Evolutionary conservation across 2,113 vertebrate genomes (phyloP), one percentile per base, ranked within the genome.

Genomic region (Ciconia maguari): DNA sequence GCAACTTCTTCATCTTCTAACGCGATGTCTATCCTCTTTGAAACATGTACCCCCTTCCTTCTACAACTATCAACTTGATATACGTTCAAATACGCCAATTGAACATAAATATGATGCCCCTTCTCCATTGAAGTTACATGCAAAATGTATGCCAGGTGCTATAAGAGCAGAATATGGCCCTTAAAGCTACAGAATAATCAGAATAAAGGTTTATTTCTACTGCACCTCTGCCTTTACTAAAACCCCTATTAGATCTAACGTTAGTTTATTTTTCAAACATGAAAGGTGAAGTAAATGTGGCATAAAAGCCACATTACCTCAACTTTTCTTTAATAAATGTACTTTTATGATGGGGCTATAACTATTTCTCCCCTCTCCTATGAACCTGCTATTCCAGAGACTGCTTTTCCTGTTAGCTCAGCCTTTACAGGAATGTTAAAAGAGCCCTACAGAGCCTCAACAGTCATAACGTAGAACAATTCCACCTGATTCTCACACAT

Each of bases 161-260:
- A 1, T 86, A 97, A 95, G 96, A 97, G 95, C 95, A 96, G 93
- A 96, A 71, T 8, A 92, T 13, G 94, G 95, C 96, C 93, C 96
- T 97, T 95, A 96, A 87, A 87, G 81, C 89, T 94, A 93, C 60
- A 94, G 68, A 83, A 86, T 79, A 91, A 94, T 76, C 78, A 90
- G 70, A 76, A 89, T 19, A 81, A 94, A 72, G 54, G 64, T 93
- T 91, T 86, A 82, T 90, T 95, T 88, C 72, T 92, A 95, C 66
- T 91, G 89, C 86, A 96, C 29, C 57, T 93, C 90, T 93, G 87
- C 80, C 79, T 93, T 96, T 92, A 96, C 76, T 90, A 80, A 92
- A 95, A 57, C 79, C 36, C 61, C 93, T 96, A 79, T 89, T 94
- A 97, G 89, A 89, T 83, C 62, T 89, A 80, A 51, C 32, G 54